Percentiles rank a stretch among this genome's conserved stretches.
Evolutionary conservation across 2,113 vertebrate genomes (phyloP).

Genomic region (Callopanchax toddi): DNA sequence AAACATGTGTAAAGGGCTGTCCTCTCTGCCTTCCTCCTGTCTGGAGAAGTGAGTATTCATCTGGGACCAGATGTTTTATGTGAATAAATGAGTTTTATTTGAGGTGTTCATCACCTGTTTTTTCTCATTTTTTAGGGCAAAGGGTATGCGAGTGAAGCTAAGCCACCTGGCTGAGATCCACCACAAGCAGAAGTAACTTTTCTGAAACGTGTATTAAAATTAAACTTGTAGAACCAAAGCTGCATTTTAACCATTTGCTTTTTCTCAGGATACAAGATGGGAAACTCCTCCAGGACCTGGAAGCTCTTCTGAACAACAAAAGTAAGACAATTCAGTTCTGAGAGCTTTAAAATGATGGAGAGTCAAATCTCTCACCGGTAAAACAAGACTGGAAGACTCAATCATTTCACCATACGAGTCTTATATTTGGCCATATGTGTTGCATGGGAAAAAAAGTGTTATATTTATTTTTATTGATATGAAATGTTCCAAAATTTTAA

Average conservation of each 20-base stretch:
- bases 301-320: conserved; percentile 70
- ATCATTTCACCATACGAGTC: no score
- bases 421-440: no score
- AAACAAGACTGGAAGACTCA: no score
- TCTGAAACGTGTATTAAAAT: not conserved
- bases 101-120: not conserved
- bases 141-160: conserved; percentile 75
- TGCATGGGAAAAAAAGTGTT: no score
- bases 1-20: conserved; percentile 76
- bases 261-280: conserved; percentile 59
- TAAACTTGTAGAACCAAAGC: not conserved
- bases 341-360: no score
- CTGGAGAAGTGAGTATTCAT: conserved; percentile 71
- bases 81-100: not conserved
- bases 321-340: conserved; percentile 45
- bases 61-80: not conserved
- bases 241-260: conserved; percentile 3
- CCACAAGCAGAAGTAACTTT: conserved; percentile 69
- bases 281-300: conserved; percentile 65
- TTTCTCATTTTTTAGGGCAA: conserved; percentile 68
- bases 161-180: conserved; percentile 71
- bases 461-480: no score
- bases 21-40: conserved; percentile 74
- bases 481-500: no score
- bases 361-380: no score